phyloP scores from a whole-genome alignment of 2,888 invertebrate species.

The Imbricaverruca yamaguchii region DNA sequence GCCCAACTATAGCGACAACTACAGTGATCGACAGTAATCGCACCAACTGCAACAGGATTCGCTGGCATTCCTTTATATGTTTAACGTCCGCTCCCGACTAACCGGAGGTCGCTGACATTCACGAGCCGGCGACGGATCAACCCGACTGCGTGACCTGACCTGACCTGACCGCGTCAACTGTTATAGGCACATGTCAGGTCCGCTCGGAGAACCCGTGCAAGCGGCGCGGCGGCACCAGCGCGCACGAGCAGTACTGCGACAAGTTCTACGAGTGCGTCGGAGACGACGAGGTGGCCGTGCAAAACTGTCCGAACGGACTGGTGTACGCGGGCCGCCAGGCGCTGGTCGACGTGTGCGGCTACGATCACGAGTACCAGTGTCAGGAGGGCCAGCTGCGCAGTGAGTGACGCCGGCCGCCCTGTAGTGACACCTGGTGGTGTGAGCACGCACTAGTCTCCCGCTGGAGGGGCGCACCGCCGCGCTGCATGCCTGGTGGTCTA shows the following conservation, averaged over 20 bases:
- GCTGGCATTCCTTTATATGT: not conserved
- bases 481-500: not conserved
- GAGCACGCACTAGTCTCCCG: too few relatives aligned
- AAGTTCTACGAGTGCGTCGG: slow-evolving; percentile 37
- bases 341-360: slow-evolving; percentile 39
- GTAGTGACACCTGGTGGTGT: too few relatives aligned
- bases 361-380: slow-evolving; percentile 40
- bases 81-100: not conserved
- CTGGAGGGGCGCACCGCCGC: not conserved
- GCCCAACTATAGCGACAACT: not conserved
- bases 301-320: slow-evolving; percentile 40
- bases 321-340: slow-evolving; percentile 37
- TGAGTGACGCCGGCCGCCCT: slow-evolving; percentile 34
- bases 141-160: not conserved
- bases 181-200: slow-evolving; percentile 1
- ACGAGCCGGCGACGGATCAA: not conserved
- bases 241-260: slow-evolving; percentile 40
- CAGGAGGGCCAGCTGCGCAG: slow-evolving; percentile 37
- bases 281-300: slow-evolving; percentile 35
- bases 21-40: not conserved
- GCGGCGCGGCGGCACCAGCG: slow-evolving; percentile 33
- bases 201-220: slow-evolving; percentile 33
- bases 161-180: not conserved
- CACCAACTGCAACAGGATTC: not conserved
- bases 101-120: not conserved